Conservation (phyloP, 2,888 invertebrate species). For the Rotaria macrura region DNA sequence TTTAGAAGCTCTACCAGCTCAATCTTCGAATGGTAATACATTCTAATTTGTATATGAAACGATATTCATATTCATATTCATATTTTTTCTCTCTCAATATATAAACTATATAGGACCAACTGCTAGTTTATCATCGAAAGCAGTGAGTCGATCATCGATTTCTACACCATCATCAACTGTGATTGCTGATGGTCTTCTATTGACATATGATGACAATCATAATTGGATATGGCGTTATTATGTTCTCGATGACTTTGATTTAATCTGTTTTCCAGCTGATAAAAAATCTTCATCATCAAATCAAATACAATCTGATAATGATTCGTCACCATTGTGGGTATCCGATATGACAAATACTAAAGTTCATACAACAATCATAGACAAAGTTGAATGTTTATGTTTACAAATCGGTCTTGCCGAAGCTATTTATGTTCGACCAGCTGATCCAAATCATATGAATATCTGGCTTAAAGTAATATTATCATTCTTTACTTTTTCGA, state of each 20-base stretch:
- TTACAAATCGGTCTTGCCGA: conserved; percentile 2
- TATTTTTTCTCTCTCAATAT: not conserved
- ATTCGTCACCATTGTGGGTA: conserved; percentile 9
- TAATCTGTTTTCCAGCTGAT: conserved; percentile 16
- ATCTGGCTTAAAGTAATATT: not conserved
- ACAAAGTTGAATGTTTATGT: conserved; percentile 11
- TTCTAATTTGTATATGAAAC: not conserved
- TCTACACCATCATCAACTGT: not conserved
- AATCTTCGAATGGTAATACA: not conserved
- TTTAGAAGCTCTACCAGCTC: not conserved
- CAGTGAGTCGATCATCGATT: not conserved
- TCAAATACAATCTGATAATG: not conserved
- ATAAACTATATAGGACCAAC: not conserved
- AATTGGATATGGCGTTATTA: conserved; percentile 14
- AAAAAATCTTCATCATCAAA: not conserved
- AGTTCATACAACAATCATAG: not conserved
- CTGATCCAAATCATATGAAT: not conserved
- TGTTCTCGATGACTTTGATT: not conserved
- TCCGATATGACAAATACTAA: not conserved
- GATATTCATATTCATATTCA: not conserved
- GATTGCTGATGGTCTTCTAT: not conserved
- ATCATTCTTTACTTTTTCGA: too few species aligned
- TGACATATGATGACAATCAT: not conserved
- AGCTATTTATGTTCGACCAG: not conserved
- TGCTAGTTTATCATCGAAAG: not conserved